Evolutionary conservation across 2,113 vertebrate species (phyloP).

Genomic region (Chitala chitala): DNA sequence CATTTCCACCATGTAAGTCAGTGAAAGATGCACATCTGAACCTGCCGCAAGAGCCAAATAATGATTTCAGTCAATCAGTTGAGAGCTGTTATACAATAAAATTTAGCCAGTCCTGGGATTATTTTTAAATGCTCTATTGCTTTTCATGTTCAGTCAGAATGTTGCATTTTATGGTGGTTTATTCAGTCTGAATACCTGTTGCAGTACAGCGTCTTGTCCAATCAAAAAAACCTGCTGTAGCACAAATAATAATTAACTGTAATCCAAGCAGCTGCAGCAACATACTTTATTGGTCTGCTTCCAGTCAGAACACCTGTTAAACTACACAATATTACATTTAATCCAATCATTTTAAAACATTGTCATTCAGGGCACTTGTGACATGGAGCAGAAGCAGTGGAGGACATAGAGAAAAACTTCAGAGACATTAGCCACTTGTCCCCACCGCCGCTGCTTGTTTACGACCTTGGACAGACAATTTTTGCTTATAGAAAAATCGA

Average conservation of each 20-base stretch:
- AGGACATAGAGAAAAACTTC: not conserved
- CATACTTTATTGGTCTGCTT: not conserved
- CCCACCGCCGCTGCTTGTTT: conserved; percentile 45
- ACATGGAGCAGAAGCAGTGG: not conserved
- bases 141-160: not conserved
- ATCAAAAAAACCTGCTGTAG: too few species aligned
- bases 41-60: too few species aligned
- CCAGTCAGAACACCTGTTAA: not conserved
- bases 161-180: not conserved
- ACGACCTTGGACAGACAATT: conserved; percentile 60
- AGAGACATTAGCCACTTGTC: conserved; percentile 34
- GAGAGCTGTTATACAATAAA: too few species aligned
- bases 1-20: too few species aligned
- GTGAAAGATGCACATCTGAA: too few species aligned
- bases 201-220: not conserved
- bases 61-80: too few species aligned
- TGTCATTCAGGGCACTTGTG: not conserved
- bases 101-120: too few species aligned
- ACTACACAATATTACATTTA: not conserved
- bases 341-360: not conserved
- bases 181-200: not conserved
- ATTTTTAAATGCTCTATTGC: not conserved
- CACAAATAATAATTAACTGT: too few species aligned
- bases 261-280: too few species aligned
- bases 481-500: conserved; percentile 90